Base-by-base conservation (phyloP, 2,888 invertebrate genomes). In the Ectropis crepuscularia region DNA sequence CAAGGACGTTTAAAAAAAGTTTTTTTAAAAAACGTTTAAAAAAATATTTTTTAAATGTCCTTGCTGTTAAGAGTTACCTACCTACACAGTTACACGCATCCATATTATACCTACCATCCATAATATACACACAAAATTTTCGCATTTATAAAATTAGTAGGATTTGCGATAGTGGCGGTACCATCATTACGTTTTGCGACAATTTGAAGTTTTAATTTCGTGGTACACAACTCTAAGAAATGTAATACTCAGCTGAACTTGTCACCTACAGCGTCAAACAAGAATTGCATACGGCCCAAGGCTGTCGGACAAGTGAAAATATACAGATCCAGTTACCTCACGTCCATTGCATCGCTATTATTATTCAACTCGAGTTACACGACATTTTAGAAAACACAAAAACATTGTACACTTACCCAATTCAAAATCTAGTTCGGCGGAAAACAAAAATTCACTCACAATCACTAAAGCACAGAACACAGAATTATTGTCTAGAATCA, bases 361-460 rank as follows among this genome's bases (percentile, higher is more conserved):
- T 65, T 65, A 65, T 65, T 65, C 60, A 60, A 64, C 60, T 50
- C 46, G 12, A 59, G 49, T 51, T 58, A 50, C 59, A 58, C 55
- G 59, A 63, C 54, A 63, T 59, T n/a, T 59, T 54, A 59, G 45
- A 63, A 48, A 50, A 59, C 50, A 50, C 59, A 39, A 54, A n/a
- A 50, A 42, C 28, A 37, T 11, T 12, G 37, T 12, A 49, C 12
- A 69, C 71, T 65, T 68, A 69, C 71, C 71, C 51, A 67, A 71
- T 58, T 65, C 61, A 55, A 65, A 61, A 58, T 45, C 10, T 55
- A 59, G 54, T 54, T 62, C 62, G 46, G 63, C 28, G 36, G 67
- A 68, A 71, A 68, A 62, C 71, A 73, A 73, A 71, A 71, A 71
- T 28, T 28, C 16, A 68, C 72, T 63, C 69, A 73, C 69, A 68